Percentiles rank a stretch among this genome's conserved stretches.
Conservation (phyloP, 2,888 invertebrate species). For the Meloe dianella region DNA sequence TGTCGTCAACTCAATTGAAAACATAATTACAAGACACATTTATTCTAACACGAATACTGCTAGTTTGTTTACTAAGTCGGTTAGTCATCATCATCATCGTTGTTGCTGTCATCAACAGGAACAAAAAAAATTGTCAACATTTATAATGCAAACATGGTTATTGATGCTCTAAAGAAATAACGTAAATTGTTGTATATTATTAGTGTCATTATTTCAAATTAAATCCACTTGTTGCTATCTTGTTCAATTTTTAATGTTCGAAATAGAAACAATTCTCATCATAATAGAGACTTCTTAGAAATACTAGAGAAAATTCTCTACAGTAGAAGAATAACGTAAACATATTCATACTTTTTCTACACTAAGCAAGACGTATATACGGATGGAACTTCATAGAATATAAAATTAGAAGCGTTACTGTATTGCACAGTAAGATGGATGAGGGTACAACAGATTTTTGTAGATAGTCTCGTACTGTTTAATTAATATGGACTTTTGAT, state of each 20-base stretch:
- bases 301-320: no score
- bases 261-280: not conserved
- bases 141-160: not conserved
- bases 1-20: slow-evolving; percentile 31
- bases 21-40: slow-evolving; percentile 22
- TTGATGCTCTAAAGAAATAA: not conserved
- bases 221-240: not conserved
- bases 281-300: no score
- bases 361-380: no score
- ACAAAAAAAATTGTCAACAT: not conserved
- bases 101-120: not conserved
- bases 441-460: no score
- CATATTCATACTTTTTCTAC: no score
- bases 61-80: slow-evolving; percentile 12
- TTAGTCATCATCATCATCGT: not conserved
- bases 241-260: not conserved
- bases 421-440: no score
- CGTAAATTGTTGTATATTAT: not conserved
- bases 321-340: no score
- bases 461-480: no score
- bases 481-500: no score
- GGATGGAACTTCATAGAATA: no score
- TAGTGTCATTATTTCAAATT: not conserved
- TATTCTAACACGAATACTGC: slow-evolving; percentile 13
- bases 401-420: no score